Evolutionary conservation across 2,888 invertebrate genomes (phyloP).

Genomic region (Ypsolopha sequella): DNA sequence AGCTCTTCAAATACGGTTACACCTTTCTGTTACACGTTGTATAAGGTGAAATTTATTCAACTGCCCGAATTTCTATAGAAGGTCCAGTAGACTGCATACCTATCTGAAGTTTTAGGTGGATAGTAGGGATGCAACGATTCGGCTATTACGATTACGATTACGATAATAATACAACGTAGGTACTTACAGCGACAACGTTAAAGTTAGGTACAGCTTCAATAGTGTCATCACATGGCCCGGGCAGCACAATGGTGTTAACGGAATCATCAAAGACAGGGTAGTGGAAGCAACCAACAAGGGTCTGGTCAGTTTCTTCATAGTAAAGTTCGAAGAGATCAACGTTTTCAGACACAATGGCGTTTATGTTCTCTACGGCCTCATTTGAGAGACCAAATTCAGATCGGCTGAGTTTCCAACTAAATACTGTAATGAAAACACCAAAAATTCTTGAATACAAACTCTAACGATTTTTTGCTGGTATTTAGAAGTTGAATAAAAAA

Average conservation of each 20-base stretch:
- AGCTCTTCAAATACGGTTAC: no score
- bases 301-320: conserved; percentile 10
- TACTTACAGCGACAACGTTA: conserved; percentile 8
- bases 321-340: conserved; percentile 10
- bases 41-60: no score
- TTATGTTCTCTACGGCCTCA: conserved; percentile 7
- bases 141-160: no score
- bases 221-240: conserved; percentile 11
- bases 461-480: no score
- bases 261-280: conserved; percentile 10
- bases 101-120: no score
- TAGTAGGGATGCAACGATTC: no score
- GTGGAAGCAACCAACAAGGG: conserved; percentile 10
- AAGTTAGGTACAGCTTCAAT: conserved; percentile 10
- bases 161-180: no score
- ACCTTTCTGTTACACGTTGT: no score
- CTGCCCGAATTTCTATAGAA: no score
- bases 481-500: no score
- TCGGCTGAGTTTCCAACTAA: conserved; percentile 13
- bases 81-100: no score
- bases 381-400: conserved; percentile 10
- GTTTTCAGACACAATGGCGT: conserved; percentile 5
- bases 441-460: no score
- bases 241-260: conserved; percentile 8
- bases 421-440: conserved; percentile 6